A percentile compares a stretch with the other conserved stretches of the same genome.
Conservation (phyloP, 2,888 invertebrate species). For the Nesidiocoris tenuis region DNA sequence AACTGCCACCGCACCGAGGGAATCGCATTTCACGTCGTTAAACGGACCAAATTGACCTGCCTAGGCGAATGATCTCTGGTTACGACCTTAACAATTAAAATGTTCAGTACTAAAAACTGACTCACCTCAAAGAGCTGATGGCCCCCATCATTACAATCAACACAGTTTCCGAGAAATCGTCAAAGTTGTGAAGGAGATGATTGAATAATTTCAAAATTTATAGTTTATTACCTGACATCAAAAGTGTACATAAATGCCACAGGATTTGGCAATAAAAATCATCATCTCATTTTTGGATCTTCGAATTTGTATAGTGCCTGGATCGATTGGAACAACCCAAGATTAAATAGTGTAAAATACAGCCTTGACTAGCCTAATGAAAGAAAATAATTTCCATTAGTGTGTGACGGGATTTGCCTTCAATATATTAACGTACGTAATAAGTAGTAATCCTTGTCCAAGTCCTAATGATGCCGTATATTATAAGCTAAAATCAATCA, state of each 20-base stretch:
- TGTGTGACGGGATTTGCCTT: background rate
- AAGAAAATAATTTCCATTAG: slow-evolving; percentile 41
- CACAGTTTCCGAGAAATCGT: no score
- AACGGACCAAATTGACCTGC: no score
- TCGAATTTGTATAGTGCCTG: slow-evolving; percentile 19
- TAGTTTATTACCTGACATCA: slow-evolving; percentile 47
- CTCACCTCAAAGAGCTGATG: no score
- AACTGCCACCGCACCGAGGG: no score
- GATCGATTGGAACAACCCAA: slow-evolving; percentile 38
- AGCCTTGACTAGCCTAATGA: slow-evolving; percentile 46
- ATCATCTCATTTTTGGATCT: slow-evolving; percentile 29
- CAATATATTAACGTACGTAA: slow-evolving; percentile 10
- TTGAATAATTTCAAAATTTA: slow-evolving; percentile 36
- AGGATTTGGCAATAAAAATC: slow-evolving; percentile 45
- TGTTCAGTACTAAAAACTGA: no score
- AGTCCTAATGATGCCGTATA: slow-evolving; percentile 20
- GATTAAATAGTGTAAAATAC: slow-evolving; percentile 34
- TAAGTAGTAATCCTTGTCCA: slow-evolving; percentile 22
- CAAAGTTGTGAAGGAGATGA: no score
- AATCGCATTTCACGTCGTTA: no score
- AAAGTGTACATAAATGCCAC: slow-evolving; percentile 48
- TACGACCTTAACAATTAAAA: no score
- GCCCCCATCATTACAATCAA: no score
- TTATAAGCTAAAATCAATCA: slow-evolving; percentile 8
- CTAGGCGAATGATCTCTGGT: no score